These are phyloP conservation scores for Saccopteryx leptura DNA, from an alignment of 2,113 vertebrate species.

Conservation along the genomic window DNA sequence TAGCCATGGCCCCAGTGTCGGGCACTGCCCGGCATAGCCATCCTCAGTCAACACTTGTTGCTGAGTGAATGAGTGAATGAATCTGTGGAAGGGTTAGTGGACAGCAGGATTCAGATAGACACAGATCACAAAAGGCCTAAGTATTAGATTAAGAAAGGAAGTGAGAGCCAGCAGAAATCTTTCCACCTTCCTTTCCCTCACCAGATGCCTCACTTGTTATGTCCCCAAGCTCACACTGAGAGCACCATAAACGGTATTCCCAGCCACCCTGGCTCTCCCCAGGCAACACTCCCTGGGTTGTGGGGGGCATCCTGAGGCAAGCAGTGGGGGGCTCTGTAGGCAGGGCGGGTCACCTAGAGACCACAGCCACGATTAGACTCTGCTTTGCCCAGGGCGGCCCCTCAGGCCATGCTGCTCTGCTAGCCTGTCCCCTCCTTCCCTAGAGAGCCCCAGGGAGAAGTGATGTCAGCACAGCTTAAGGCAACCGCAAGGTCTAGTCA, in stretches of 20 bases:
- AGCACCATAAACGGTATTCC: background rate
- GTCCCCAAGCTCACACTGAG: background rate
- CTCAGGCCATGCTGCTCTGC: conserved; percentile 16
- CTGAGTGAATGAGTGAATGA: background rate
- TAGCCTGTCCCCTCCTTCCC: conserved; percentile 11
- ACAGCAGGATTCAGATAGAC: background rate
- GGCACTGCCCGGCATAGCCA: background rate
- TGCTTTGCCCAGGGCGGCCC: background rate
- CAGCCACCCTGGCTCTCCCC: background rate
- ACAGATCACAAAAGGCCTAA: background rate
- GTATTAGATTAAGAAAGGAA: background rate
- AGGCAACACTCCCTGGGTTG: background rate
- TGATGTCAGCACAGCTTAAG: background rate
- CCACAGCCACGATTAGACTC: background rate
- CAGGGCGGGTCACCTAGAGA: background rate
- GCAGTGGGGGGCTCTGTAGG: background rate
- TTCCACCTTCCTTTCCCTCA: background rate
- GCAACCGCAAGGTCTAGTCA: background rate
- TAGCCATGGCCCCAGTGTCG: background rate
- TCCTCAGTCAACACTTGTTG: background rate
- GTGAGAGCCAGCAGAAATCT: background rate
- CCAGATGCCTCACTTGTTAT: background rate
- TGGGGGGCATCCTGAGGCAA: background rate
- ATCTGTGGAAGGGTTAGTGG: background rate
- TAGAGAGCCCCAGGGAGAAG: background rate